Evolutionary conservation across 53 echinoderm and acorn worm genomes (phyloP).

Genomic region (Crossaster papposus): DNA sequence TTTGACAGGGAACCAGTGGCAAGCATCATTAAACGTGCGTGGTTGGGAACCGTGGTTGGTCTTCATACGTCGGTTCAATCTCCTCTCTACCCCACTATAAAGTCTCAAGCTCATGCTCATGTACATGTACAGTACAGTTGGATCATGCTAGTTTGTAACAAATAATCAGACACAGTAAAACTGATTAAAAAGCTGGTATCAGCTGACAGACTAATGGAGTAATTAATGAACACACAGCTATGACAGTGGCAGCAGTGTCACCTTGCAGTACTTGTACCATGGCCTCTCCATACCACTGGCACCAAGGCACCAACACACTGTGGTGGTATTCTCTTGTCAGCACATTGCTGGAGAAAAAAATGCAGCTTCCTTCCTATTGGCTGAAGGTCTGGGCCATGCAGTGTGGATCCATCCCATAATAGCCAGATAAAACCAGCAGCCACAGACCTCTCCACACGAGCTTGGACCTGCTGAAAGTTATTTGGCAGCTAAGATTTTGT

Average conservation of each 20-base stretch:
- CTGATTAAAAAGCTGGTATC: no score
- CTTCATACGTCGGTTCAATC: no score
- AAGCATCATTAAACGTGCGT: no score
- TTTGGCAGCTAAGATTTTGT: slow-evolving; percentile 58
- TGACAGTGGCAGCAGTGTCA: slow-evolving; percentile 15
- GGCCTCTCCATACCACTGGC: neutral
- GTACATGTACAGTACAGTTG: no score
- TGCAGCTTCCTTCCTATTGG: slow-evolving; percentile 81
- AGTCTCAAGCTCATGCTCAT: no score
- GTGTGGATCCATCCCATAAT: slow-evolving; percentile 94
- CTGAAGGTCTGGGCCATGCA: slow-evolving; percentile 65
- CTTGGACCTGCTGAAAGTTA: slow-evolving; percentile 55
- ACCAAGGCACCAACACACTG: neutral
- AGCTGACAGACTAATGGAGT: neutral
- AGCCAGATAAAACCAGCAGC: slow-evolving; percentile 79
- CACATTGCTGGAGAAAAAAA: slow-evolving; percentile 48
- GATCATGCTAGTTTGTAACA: no score
- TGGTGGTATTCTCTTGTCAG: neutral
- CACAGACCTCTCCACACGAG: slow-evolving; percentile 18
- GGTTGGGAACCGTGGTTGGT: no score
- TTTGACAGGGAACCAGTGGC: no score
- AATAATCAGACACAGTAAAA: no score
- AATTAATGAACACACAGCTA: neutral
- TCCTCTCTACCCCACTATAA: no score
- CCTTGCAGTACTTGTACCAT: slow-evolving; percentile 21